phyloP scores from a whole-genome alignment of 2,113 vertebrate species.

The Eublepharis macularius region DNA sequence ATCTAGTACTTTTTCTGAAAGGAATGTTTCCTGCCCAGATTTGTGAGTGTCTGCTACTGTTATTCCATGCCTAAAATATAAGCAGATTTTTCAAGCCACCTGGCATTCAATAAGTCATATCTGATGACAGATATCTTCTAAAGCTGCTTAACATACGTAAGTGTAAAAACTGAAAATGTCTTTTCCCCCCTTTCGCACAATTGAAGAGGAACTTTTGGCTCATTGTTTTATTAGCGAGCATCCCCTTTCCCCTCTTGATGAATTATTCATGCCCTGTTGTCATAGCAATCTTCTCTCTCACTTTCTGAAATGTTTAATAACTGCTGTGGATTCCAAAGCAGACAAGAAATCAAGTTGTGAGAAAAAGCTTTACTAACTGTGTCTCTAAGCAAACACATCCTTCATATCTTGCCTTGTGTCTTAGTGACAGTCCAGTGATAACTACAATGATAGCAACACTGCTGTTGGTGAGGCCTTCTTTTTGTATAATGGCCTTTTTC shows the following conservation, averaged over 20 bases:
- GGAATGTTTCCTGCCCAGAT: conserved; percentile 26
- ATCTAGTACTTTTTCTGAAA: conserved; percentile 25
- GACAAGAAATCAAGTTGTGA: conserved; percentile 58
- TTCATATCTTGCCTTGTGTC: conserved; percentile 35
- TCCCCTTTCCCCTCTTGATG: conserved; percentile 53
- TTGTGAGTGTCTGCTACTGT: conserved; percentile 35
- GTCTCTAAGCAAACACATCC: conserved; percentile 8
- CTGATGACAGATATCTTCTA: conserved; percentile 50
- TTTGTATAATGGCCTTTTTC: background rate
- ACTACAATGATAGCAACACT: background rate
- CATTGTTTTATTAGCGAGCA: conserved; percentile 58
- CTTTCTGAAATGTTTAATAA: conserved; percentile 70
- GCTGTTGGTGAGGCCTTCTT: background rate
- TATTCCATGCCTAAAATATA: conserved; percentile 47
- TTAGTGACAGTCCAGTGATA: conserved; percentile 1
- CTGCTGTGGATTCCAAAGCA: conserved; percentile 52
- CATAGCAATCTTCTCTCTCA: conserved; percentile 56
- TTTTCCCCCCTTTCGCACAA: conserved; percentile 58
- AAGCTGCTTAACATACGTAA: conserved; percentile 49
- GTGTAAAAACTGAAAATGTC: conserved; percentile 51
- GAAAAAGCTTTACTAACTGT: conserved; percentile 57
- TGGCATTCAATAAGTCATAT: conserved; percentile 50
- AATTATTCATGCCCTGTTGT: conserved; percentile 73
- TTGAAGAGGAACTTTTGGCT: conserved; percentile 66
- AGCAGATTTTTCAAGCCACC: conserved; percentile 43